Base-by-base conservation (phyloP, 2,888 invertebrate species). In the Sinelater perroti region DNA sequence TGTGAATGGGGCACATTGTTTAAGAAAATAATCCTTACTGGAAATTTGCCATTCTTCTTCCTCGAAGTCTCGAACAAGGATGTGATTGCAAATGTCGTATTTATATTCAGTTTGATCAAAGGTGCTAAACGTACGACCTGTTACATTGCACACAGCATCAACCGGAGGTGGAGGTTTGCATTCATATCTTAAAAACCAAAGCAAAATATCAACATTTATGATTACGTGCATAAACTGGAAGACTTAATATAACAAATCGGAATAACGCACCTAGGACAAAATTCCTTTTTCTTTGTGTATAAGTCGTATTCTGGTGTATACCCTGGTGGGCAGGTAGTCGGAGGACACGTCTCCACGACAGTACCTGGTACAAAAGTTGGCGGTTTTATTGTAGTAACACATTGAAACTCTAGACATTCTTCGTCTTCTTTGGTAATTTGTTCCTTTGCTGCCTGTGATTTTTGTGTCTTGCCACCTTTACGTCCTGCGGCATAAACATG, bases 81-180 rank as follows among this genome's bases (percentile, higher is more conserved):
- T 84, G 74, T 94, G 93, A 79, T 88, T 87, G 75, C 93, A 94
- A 10, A 90, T 83, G 65, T 92, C 91, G 67, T 89, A 90, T 67
- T 90, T 90, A 73, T 87, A 92, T 70, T 90, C 87, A 0, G 85
- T 81, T 10, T 87, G 86, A 73, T 93, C 93, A 70, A 94, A 93
- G 0, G 93, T 93, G 63, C 83, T 87, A 72, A 93, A 87, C 0
- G 87, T 88, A 49, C 88, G 84, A 0, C 90, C 90, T 1, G 87
- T 88, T n/a, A 92, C 79, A 68, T 85, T 85, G 72, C 90, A 91
- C 8, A 84, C 82, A 21, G 83, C 85, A 55, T 87, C 87, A 0
- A 84, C 83, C 28, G 85, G 83, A 0, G 84, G 82, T 0, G 85
- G 84, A 1, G 87, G 85, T 35, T 83, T 82, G 69, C 90, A 90